Evolutionary conservation across 2,888 invertebrate genomes (phyloP).

Genomic region (Thera britannica): DNA sequence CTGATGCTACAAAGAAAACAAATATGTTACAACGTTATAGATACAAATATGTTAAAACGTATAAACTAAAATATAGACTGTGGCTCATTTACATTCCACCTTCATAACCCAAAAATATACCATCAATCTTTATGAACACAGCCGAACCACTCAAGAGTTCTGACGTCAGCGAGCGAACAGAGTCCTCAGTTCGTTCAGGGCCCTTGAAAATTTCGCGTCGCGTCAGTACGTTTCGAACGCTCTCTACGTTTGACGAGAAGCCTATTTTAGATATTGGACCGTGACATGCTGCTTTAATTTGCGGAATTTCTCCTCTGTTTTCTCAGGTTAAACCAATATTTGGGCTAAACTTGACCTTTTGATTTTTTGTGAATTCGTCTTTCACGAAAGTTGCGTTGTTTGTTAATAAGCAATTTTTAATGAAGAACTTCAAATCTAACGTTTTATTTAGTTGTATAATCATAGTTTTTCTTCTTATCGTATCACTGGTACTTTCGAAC

Average conservation of each 20-base stretch:
- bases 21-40: no score
- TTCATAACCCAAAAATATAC: conserved; percentile 18
- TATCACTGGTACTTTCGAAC: no score
- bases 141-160: conserved; percentile 46
- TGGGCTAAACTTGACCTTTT: conserved; percentile 10
- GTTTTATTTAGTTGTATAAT: no score
- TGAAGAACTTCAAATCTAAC: no score
- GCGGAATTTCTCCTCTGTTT: conserved; percentile 22
- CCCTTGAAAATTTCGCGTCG: conserved; percentile 62
- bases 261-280: conserved; percentile 64
- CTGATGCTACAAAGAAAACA: background rate
- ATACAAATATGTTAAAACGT: no score
- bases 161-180: conserved; percentile 64
- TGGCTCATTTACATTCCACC: conserved; percentile 17
- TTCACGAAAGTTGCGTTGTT: background rate
- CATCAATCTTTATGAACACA: conserved; percentile 39
- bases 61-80: conserved; percentile 1
- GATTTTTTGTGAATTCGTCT: background rate
- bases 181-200: conserved; percentile 47
- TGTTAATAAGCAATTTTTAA: no score
- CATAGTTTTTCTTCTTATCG: no score
- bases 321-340: conserved; percentile 16
- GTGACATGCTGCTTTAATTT: conserved; percentile 43
- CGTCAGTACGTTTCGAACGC: conserved; percentile 59
- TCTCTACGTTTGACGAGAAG: conserved; percentile 53